Evolutionary conservation across 2,113 vertebrate species (phyloP), one percentile per base, ranked within the genome.

Genomic region (Neolamprologus falcicula): DNA sequence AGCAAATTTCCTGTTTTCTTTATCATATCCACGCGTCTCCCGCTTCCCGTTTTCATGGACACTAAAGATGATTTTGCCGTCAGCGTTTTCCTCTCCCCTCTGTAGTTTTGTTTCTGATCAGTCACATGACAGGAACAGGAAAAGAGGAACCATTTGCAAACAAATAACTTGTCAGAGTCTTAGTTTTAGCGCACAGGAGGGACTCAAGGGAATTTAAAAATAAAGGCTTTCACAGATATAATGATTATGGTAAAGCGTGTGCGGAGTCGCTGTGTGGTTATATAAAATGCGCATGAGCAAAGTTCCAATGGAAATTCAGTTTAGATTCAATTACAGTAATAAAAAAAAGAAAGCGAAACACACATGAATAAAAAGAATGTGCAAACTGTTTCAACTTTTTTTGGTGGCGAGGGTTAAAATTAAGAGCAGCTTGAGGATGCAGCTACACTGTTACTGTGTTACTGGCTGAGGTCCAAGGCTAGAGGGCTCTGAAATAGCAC

Each of bases 1-100:
- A 88, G 91, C 90, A 89, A 90, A 96, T 95, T 95, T 96, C 96
- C 96, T 96, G 95, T 96, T 96, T 96, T 96, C 88, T 95, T 95
- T 92, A 92, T 92, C 90, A 85, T 55, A 76, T 92, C 92, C 82
- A 37, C 33, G 81, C 83, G 85, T 93, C 93, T 90, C 82, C 88
- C 85, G 61, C 85, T 96, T 96, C 95, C 94, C 86, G 59, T 93
- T 92, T 94, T 93, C 92, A 92, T 90, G 93, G 91, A 95, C 91
- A 86, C 89, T 73, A 63, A 80, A 80, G 83, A 83, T 89, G 91
- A 92, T 89, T 78, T 93, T 95, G 86, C 66, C 28, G 19, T 87
- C 63, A 83, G 80, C 35, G 80, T 86, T 94, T 94, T 94, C 85
- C 92, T 91, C 47, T 73, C 88, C 84, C 83, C 88, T 90, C 85